Evolutionary conservation across 2,888 invertebrate genomes (phyloP), one percentile per base, ranked within the genome.

Genomic region (Strigamia transsilvanica): DNA sequence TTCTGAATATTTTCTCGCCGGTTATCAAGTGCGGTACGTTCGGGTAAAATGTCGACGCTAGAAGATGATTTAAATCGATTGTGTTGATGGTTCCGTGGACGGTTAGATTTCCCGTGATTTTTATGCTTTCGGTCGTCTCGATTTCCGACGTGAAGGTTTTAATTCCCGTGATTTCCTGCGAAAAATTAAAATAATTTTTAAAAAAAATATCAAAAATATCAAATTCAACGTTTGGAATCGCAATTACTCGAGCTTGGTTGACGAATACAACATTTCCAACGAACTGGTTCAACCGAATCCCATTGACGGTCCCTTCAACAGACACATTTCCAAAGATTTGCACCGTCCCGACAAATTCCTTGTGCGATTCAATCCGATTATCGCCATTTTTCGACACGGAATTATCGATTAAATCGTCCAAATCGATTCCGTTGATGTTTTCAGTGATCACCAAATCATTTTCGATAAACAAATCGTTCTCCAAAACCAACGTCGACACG

Each of bases 101-200:
- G 6, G 32, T 32, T 73, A 73, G 13, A 15, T 32, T 73, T 12
- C 32, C 73, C 0, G 2, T 21, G 4, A 73, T 18, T 21, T n/a
- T 13, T 2, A 73, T 32, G 32, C 32, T 73, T 15, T 9, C 1
- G 5, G 73, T 18, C 4, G 32, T 73, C 4, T 27, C 27, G 4
- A 73, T 27, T 1, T 32, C 73, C 13, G 73, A 73, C 32, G 79
- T 38, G 18, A 79, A 79, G 27, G 21, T 79, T 18, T 79, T 79
- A 21, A 21, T n/a, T 0, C 79, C 79, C 13, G 79, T 79, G 5
- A 79, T 79, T 34, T 5, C 9, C 79, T 79, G 18, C 10, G 15
- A 21, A 73, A 73, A n/a, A n/a, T 9, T 21, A 5, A 79, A 12
- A 13, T n/a, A n/a, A n/a, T 79, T 79, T 18, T 12, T 21, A 27